These are phyloP conservation scores for Corydoras maculifer DNA, from an alignment of 2,113 vertebrate species.

Conservation along the genomic window DNA sequence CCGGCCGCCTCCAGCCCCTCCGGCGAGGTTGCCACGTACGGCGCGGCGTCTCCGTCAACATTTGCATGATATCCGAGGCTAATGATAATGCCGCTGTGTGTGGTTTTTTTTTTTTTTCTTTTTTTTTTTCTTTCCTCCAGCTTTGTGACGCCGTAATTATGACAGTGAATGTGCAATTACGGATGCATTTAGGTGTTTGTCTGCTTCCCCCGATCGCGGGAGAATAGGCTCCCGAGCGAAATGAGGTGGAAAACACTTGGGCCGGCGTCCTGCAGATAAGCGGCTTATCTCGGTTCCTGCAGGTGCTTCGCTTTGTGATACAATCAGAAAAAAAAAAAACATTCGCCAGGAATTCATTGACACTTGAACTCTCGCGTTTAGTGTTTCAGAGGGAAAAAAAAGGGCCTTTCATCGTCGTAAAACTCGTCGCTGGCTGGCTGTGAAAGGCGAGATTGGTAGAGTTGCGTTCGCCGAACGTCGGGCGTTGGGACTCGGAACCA, in stretches of 20 bases:
- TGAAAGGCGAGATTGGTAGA: too few relatives aligned
- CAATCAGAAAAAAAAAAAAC: conserved; percentile 43
- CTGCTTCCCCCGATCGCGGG: conserved; percentile 27
- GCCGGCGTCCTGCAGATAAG: conserved; percentile 54
- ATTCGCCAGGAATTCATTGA: conserved; percentile 59
- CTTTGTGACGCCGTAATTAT: conserved; percentile 32
- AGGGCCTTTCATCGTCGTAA: too few relatives aligned
- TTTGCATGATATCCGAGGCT: not conserved
- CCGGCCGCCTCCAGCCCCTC: not conserved
- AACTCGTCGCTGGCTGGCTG: too few relatives aligned
- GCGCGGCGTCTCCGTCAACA: not conserved
- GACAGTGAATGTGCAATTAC: conserved; percentile 35
- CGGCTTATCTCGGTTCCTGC: conserved; percentile 62
- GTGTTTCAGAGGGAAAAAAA: conserved; percentile 3
- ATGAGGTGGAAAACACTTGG: conserved; percentile 34
- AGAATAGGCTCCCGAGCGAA: conserved; percentile 33
- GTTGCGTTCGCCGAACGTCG: too few relatives aligned
- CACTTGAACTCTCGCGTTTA: conserved; percentile 48
- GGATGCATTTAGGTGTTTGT: conserved; percentile 32
- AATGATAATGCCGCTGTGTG: conserved; percentile 15
- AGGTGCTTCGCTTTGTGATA: conserved; percentile 53
- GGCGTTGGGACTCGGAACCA: too few relatives aligned
- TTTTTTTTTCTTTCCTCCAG: conserved; percentile 5
- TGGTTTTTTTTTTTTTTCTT: too few relatives aligned
- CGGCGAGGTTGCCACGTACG: not conserved